Base-by-base conservation (phyloP, 2,113 vertebrate species). In the Nycticorax nycticorax region DNA sequence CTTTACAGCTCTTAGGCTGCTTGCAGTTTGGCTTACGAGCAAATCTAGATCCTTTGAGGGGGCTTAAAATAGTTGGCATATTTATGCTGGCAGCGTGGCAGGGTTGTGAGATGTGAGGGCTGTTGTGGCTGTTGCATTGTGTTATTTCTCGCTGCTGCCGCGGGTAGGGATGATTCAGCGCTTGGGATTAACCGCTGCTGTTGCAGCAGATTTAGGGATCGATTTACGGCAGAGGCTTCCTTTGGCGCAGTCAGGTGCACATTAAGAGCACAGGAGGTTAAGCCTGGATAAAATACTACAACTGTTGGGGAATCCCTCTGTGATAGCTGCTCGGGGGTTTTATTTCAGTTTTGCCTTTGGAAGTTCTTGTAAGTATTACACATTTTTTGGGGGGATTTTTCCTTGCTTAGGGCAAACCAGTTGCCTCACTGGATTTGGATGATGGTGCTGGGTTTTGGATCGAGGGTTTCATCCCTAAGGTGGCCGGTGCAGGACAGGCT, bases 51-150 rank as follows among this genome's bases (percentile, higher is more conserved):
- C 80, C 91, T 95, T 53, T 89, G 92, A 91, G 80, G 92, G 86
- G 92, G 86, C 84, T 96, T 93, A 92, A 97, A 93, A 91, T 94
- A 92, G 69, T 87, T 96, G 95, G 86, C 95, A 92, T 93, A 95
- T 93, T 96, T 92, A 63, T 67, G 80, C 88, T 88, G 93, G 88
- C 93, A 68, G 89, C 9, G 32, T 0, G 1, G 55, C 6, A 1
- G 73, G 93, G 76, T 45, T 74, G 78, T 69, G 82, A 14, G 63
- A 41, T 57, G 73, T 45, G 82, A 88, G 69, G 82, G 78, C 94
- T 96, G 80, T 89, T 82, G 79, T 87, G 77, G 89, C 91, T 89
- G 93, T 83, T 84, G 43, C 0, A 16, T 37, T 62, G 91, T 91
- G 86, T 81, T 91, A 43, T 92, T 95, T 57, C 88, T 87, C 1